Evolutionary conservation across 2,888 invertebrate genomes (phyloP).

Genomic region (Athalia cordata): DNA sequence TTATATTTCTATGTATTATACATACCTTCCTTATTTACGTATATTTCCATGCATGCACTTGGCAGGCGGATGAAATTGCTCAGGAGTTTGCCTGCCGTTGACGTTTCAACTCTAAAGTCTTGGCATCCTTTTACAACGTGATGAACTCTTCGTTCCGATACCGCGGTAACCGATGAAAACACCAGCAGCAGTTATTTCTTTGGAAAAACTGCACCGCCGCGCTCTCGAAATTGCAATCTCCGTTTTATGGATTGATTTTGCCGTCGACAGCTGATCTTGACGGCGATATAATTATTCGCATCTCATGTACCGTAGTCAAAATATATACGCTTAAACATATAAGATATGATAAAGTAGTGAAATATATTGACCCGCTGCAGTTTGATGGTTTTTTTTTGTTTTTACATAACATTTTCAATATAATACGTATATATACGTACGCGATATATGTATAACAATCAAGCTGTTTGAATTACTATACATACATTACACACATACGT

Average conservation of each 20-base stretch:
- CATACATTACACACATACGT: no score
- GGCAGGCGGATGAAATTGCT: slow-evolving; percentile 33
- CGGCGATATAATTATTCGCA: neutral
- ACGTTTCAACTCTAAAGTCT: slow-evolving; percentile 32
- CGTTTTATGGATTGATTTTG: slow-evolving; percentile 34
- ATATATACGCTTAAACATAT: no score
- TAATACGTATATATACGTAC: no score
- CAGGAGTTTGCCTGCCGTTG: slow-evolving; percentile 31
- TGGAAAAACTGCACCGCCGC: no score
- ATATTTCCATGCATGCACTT: slow-evolving; percentile 20
- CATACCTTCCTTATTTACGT: neutral
- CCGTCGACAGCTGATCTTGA: neutral
- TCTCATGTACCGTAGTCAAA: neutral
- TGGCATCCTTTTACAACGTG: slow-evolving; percentile 26
- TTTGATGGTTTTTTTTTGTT: no score
- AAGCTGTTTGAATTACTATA: no score
- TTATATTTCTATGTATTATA: neutral
- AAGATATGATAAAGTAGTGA: no score
- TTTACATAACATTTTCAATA: no score
- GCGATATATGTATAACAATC: no score
- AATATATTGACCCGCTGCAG: no score
- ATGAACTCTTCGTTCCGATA: neutral
- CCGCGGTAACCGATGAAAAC: neutral
- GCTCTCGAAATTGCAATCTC: slow-evolving; percentile 8
- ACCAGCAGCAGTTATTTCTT: neutral